Evolutionary conservation across 2,888 invertebrate species (phyloP).

Genomic region (Tyria jacobaeae): DNA sequence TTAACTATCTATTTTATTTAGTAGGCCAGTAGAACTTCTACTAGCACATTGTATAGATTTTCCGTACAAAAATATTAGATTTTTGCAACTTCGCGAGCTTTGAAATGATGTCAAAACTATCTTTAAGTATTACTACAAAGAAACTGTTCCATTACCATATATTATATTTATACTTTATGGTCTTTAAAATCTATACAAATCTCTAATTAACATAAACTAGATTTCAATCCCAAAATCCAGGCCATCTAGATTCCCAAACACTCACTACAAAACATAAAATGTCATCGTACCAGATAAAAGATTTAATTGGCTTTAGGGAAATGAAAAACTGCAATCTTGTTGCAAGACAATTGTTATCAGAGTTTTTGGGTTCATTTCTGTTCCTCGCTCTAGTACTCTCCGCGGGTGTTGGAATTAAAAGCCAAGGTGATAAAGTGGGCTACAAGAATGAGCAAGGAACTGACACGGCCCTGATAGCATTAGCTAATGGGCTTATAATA

Average conservation of each 20-base stretch:
- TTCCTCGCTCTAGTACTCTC: slow-evolving; percentile 45
- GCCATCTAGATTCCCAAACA: slow-evolving; percentile 13
- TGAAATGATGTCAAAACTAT: no score
- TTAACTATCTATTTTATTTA: no score
- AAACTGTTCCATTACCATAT: no score
- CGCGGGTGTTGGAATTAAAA: slow-evolving; percentile 20
- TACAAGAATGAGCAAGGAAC: neutral
- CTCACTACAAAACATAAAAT: slow-evolving; percentile 20
- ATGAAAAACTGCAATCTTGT: slow-evolving; percentile 38
- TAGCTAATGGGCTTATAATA: slow-evolving; percentile 48
- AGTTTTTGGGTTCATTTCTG: slow-evolving; percentile 52
- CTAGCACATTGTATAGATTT: no score
- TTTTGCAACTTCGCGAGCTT: no score
- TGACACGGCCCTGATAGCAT: slow-evolving; percentile 27
- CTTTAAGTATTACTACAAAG: no score
- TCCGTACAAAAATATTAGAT: no score
- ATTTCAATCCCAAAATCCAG: slow-evolving; percentile 11
- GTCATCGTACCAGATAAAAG: slow-evolving; percentile 16
- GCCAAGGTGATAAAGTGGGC: neutral
- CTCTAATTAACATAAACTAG: neutral
- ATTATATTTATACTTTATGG: no score
- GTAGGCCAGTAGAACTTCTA: no score
- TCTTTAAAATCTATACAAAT: no score
- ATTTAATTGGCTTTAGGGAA: slow-evolving; percentile 44
- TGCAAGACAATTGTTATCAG: slow-evolving; percentile 49